These are phyloP conservation scores for Smittia sp. DNA, from an alignment of 2,888 invertebrate species.

Conservation along the genomic window DNA sequence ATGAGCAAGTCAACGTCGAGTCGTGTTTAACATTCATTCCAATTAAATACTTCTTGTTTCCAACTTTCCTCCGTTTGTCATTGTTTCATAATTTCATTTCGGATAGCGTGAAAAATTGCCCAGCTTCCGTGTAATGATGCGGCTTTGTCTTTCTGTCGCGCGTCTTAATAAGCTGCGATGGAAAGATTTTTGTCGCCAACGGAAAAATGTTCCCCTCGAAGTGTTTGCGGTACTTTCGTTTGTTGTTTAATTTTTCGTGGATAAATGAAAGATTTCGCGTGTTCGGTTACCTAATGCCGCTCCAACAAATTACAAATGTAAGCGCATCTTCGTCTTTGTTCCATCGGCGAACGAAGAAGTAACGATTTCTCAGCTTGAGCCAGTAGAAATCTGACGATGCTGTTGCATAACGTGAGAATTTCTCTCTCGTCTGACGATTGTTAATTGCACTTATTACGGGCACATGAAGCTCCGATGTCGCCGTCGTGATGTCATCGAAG, in stretches of 20 bases:
- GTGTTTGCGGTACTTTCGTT: conserved; percentile 18
- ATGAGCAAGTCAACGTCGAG: not conserved
- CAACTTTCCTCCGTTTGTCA: not conserved
- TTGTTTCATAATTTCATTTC: conserved; percentile 1
- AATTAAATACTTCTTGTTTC: not conserved
- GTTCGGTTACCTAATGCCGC: conserved; percentile 29
- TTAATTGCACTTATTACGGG: conserved; percentile 20
- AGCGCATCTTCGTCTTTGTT: conserved; percentile 29
- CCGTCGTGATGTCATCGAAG: not conserved
- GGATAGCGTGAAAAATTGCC: conserved; percentile 16
- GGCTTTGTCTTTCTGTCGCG: not conserved
- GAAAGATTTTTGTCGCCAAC: conserved; percentile 7
- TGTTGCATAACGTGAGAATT: conserved; percentile 40
- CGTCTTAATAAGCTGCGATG: not conserved
- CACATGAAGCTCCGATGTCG: conserved; percentile 4
- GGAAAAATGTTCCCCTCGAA: not conserved
- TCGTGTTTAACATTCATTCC: not conserved
- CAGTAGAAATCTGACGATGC: not conserved
- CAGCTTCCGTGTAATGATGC: not conserved
- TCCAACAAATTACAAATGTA: conserved; percentile 39
- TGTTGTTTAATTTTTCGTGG: conserved; percentile 1
- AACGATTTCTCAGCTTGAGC: conserved; percentile 3
- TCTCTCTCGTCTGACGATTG: conserved; percentile 25
- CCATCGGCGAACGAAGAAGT: not conserved
- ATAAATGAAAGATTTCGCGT: conserved; percentile 17